Evolutionary conservation across 2,888 invertebrate genomes (phyloP), one percentile per base, ranked within the genome.

Genomic region (Eupithecia tripunctaria): DNA sequence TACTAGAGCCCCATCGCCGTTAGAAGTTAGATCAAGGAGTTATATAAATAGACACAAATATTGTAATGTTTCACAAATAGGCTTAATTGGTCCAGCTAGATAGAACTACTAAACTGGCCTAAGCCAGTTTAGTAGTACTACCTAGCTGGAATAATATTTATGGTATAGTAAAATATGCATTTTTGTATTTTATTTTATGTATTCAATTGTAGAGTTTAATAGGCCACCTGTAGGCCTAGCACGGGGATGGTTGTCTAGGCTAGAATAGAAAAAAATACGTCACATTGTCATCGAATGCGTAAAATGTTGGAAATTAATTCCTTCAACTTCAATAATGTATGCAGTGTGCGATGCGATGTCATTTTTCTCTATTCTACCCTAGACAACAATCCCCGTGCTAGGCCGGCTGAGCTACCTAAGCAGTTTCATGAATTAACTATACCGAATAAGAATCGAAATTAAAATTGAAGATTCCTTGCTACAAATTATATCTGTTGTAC

Each of bases 341-440:
- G n/a, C n/a, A n/a, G n/a, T n/a, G n/a, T n/a, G n/a, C n/a, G n/a
- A n/a, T n/a, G n/a, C n/a, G n/a, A n/a, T n/a, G n/a, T n/a, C n/a
- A n/a, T n/a, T n/a, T n/a, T n/a, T n/a, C n/a, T n/a, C n/a, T n/a
- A n/a, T n/a, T n/a, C n/a, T n/a, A n/a, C n/a, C n/a, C n/a, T n/a
- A n/a, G n/a, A n/a, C n/a, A n/a, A n/a, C n/a, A n/a, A n/a, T n/a
- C n/a, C n/a, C n/a, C n/a, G n/a, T n/a, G n/a, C n/a, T n/a, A n/a
- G n/a, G n/a, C n/a, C n/a, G n/a, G n/a, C n/a, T n/a, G n/a, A n/a
- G 43, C 7, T 7, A 60, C 18, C 7, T 60, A 29, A 29, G 29
- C 29, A 8, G 27, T 60, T 29, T 60, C 60, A 60, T 60, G 18
- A 60, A 29, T 73, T 71, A 64, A 71, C 65, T 73, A 71, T 73